Evolutionary conservation across 2,888 invertebrate genomes (phyloP).

Genomic region (Acheta domesticus): DNA sequence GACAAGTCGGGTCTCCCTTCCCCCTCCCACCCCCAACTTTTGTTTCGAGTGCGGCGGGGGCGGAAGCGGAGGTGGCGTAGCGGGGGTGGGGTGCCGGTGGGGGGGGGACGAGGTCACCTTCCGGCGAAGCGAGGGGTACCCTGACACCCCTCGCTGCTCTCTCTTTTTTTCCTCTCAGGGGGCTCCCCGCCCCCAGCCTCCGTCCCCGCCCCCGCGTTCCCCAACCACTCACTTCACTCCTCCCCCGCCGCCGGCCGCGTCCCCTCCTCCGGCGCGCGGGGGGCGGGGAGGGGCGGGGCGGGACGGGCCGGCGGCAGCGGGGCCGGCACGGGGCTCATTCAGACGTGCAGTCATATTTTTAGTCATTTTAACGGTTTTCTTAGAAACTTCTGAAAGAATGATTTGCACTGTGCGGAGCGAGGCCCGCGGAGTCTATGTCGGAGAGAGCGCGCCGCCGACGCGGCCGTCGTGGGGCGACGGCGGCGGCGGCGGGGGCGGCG

Average conservation of each 20-base stretch:
- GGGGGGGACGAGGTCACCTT: no score
- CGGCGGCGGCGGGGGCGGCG: neutral
- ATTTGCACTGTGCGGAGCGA: neutral
- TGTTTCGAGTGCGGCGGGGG: neutral
- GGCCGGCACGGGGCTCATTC: neutral
- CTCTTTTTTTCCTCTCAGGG: no score
- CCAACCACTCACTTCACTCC: neutral
- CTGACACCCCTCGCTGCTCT: no score
- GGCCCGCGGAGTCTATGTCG: neutral
- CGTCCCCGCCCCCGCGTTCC: neutral
- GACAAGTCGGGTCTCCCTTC: neutral
- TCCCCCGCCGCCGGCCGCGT: neutral
- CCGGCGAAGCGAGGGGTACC: no score
- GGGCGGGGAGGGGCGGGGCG: neutral
- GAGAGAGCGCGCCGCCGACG: neutral
- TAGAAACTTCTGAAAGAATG: conserved; percentile 18
- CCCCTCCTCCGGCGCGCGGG: neutral
- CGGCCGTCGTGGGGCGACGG: neutral
- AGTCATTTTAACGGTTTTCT: conserved; percentile 2
- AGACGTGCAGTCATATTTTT: conserved; percentile 10
- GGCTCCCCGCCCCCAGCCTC: no score
- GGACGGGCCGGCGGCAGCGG: neutral
- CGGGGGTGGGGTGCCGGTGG: neutral
- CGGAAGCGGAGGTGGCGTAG: neutral
- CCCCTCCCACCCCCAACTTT: no score